phyloP scores from a whole-genome alignment of 1,140 invertebrate species.

The Nasonia giraulti region DNA sequence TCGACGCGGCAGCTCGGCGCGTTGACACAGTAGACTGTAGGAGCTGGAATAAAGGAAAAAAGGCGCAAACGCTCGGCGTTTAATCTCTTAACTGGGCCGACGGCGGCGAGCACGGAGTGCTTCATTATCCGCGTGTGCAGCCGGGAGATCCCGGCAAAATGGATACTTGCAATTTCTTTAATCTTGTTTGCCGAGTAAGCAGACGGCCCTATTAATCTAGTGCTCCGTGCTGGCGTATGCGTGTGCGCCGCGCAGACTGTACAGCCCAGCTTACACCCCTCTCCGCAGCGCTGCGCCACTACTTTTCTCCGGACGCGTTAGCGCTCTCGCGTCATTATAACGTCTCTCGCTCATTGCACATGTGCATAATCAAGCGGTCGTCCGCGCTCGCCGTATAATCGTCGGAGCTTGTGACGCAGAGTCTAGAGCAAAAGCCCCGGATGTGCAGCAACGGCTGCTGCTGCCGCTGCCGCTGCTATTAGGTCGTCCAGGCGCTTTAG shows the following conservation, averaged over 20 bases:
- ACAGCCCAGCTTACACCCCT: background rate
- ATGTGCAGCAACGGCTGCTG: background rate
- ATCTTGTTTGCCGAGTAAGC: conserved; percentile 1
- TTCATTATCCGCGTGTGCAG: background rate
- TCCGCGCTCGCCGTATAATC: conserved; percentile 1
- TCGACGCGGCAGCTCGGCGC: no score
- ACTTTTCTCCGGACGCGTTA: background rate
- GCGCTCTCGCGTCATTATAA: background rate
- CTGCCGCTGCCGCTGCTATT: background rate
- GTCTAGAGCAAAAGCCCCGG: background rate
- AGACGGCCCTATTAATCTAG: background rate
- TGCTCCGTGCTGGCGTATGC: background rate
- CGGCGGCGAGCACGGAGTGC: background rate
- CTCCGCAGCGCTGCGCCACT: background rate
- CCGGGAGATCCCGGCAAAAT: background rate
- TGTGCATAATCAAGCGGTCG: conserved; percentile 34
- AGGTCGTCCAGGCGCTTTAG: background rate
- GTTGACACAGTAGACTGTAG: background rate
- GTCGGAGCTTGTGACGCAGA: conserved; percentile 9
- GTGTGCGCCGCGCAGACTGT: background rate
- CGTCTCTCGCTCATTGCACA: conserved; percentile 19
- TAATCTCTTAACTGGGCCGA: background rate
- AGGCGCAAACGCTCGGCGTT: background rate
- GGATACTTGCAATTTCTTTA: conserved; percentile 29
- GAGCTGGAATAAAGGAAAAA: background rate